These are phyloP conservation scores for Calameuta filiformis DNA, from an alignment of 2,888 invertebrate genomes.

Conservation along the genomic window DNA sequence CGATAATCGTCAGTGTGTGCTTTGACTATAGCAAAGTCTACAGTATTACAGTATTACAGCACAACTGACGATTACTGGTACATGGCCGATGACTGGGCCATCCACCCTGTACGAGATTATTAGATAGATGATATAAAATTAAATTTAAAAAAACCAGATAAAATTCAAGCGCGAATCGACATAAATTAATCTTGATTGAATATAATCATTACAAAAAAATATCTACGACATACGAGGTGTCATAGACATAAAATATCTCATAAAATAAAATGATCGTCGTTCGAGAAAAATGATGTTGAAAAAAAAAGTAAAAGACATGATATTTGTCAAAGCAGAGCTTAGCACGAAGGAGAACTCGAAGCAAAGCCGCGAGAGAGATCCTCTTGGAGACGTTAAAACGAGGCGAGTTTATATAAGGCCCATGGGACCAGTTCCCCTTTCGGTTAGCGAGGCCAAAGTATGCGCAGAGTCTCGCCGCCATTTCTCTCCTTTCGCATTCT, in stretches of 20 bases:
- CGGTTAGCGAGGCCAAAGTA: conserved; percentile 15
- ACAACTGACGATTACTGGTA: too few relatives aligned
- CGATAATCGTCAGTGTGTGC: too few relatives aligned
- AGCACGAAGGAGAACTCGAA: too few relatives aligned
- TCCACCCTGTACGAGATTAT: too few relatives aligned
- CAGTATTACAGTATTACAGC: too few relatives aligned
- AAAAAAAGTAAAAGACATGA: neutral
- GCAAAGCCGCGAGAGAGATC: too few relatives aligned
- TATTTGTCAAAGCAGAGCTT: neutral
- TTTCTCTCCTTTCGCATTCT: neutral
- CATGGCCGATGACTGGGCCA: too few relatives aligned
- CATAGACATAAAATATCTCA: too few relatives aligned
- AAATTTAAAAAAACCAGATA: neutral
- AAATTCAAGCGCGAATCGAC: neutral
- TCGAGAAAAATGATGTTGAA: neutral
- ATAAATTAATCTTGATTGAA: conserved; percentile 2
- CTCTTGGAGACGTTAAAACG: conserved; percentile 11
- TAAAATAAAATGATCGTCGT: neutral
- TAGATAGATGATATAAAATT: too few relatives aligned
- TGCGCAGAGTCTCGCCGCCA: neutral
- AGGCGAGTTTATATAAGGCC: conserved; percentile 39
- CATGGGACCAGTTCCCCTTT: conserved; percentile 37
- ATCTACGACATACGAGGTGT: too few relatives aligned
- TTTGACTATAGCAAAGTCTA: too few relatives aligned
- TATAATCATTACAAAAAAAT: too few relatives aligned